These are phyloP conservation scores for Drosophila nikananu DNA, from an alignment of 1,140 invertebrate species.

Conservation along the genomic window DNA sequence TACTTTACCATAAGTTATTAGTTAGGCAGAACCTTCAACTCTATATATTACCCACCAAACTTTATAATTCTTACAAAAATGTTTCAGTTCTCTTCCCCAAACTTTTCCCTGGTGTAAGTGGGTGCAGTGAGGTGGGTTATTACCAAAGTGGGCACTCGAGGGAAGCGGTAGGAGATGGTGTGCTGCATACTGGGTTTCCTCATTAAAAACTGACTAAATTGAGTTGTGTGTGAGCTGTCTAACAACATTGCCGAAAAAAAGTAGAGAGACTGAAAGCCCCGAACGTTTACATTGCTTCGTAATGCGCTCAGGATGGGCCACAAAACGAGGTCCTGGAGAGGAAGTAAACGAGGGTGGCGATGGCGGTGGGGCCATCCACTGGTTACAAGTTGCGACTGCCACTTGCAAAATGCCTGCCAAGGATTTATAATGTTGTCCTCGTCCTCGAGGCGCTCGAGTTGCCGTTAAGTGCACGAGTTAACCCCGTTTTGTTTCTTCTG, in stretches of 20 bases:
- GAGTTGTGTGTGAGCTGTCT: slow-evolving; percentile 63
- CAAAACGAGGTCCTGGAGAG: not conserved
- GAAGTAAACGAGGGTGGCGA: not conserved
- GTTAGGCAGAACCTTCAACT: too few relatives aligned
- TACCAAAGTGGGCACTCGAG: slow-evolving; percentile 14
- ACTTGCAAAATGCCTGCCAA: slow-evolving; percentile 80
- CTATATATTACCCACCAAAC: not conserved
- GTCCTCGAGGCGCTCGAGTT: slow-evolving; percentile 74
- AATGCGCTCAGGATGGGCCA: slow-evolving; percentile 47
- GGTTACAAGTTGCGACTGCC: slow-evolving; percentile 65
- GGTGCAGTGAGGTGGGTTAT: slow-evolving; percentile 12
- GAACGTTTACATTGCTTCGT: slow-evolving; percentile 37
- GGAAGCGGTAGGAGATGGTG: slow-evolving; percentile 8
- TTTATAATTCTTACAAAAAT: not conserved
- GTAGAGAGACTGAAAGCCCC: not conserved
- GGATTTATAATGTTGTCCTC: slow-evolving; percentile 83
- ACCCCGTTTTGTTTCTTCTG: slow-evolving; percentile 66
- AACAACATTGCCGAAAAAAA: slow-evolving; percentile 60
- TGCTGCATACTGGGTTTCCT: slow-evolving; percentile 61
- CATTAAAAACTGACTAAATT: slow-evolving; percentile 81
- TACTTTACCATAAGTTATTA: not conserved
- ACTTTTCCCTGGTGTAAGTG: slow-evolving; percentile 2
- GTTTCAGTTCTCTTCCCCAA: not conserved
- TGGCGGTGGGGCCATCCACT: slow-evolving; percentile 13
- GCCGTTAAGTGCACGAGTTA: slow-evolving; percentile 82